Base-by-base conservation (phyloP, 2,888 invertebrate species). In the Idaea dimidiata region DNA sequence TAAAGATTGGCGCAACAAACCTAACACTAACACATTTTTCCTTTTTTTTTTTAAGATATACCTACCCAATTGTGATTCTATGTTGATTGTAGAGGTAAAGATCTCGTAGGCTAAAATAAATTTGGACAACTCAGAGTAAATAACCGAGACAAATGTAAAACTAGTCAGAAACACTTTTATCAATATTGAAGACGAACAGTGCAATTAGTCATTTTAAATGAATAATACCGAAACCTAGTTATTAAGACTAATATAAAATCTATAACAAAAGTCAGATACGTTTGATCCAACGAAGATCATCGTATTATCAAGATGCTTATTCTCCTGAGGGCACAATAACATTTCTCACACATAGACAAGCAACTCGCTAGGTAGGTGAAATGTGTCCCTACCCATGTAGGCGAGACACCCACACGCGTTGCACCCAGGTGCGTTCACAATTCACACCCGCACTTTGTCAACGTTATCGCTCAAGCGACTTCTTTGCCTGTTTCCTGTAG, bases 371-470 rank as follows among this genome's bases (percentile, higher is more conserved):
- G 5, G 59, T 54, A 56, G 43, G 58, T 62, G 24, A 17, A 54
- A 61, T 53, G 59, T 62, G 54, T 60, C 43, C 57, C 58, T 58
- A 59, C 59, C 53, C 79, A 82, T 81, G 87, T 84, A 84, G 83
- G 79, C 80, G 78, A 78, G 73, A 77, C 79, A 72, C 90, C 88
- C 84, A 88, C 88, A 80, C 78, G 73, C 78, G 18, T 14, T 84
- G 84, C 85, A 83, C 83, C 88, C 87, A 88, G 88, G 86, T 88
- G 87, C 78, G 82, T 81, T 75, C 69, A 56, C 16, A 54, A 14
- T 14, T 10, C 8, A 43, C 14, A 18, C 53, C 59, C 43, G 24
- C 57, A 58, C 43, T 43, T 43, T 58, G 62, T 59, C 64, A 59
- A 17, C 33, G 55, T 62, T 62, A 62, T 64, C 66, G 64, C 65